Percentiles rank a stretch among this genome's conserved stretches.
Conservation (phyloP, 2,888 invertebrate genomes). For the Drosophila affinis region DNA sequence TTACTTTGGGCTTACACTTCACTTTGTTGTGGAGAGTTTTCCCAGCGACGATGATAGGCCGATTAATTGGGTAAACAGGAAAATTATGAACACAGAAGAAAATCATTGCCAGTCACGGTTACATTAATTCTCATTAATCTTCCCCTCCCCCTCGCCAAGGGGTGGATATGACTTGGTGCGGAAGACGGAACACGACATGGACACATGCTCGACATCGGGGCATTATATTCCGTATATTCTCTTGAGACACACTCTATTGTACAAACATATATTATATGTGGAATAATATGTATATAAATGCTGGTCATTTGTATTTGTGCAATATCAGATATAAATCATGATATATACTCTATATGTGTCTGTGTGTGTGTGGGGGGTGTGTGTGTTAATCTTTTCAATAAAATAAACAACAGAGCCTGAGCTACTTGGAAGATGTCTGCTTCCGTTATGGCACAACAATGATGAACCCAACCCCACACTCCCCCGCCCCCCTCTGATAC, state of each 20-base stretch:
- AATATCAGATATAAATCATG: conserved; percentile 69
- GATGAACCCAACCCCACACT: neutral
- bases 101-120: conserved; percentile 35
- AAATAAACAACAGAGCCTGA: conserved; percentile 45
- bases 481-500: neutral
- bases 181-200: conserved; percentile 45
- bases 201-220: conserved; percentile 31
- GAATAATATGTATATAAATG: conserved; percentile 52
- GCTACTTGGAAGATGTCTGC: conserved; percentile 40
- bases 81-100: conserved; percentile 13
- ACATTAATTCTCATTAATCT: conserved; percentile 36
- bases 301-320: conserved; percentile 67
- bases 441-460: conserved; percentile 63
- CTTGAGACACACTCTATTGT: conserved; percentile 31
- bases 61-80: conserved; percentile 30
- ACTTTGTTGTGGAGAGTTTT: neutral
- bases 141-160: conserved; percentile 1
- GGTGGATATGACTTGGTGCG: conserved; percentile 29
- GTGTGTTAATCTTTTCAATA: conserved; percentile 67
- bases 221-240: conserved; percentile 1
- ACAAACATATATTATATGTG: conserved; percentile 15
- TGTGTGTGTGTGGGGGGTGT: conserved; percentile 29
- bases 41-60: neutral
- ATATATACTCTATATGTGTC: conserved; percentile 19
- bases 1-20: conserved; percentile 14